phyloP scores from a whole-genome alignment of 2,888 invertebrate species.

The Pseudolycoriella hygida region DNA sequence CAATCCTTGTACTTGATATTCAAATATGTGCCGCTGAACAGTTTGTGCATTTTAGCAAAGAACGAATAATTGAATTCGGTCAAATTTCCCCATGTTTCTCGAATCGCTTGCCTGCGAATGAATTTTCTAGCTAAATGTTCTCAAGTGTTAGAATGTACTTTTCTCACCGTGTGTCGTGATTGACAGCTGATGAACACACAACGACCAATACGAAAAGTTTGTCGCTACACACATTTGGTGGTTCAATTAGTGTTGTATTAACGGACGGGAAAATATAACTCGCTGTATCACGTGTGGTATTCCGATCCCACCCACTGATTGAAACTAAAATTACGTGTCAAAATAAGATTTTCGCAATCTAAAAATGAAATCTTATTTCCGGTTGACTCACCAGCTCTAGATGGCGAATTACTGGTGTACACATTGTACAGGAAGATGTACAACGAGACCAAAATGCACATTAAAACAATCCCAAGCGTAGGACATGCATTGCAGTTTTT shows the following conservation, averaged over 20 bases:
- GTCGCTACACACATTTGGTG: constrained; percentile 34
- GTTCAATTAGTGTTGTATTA: constrained; percentile 45
- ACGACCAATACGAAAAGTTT: constrained; percentile 48
- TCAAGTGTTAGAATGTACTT: not conserved
- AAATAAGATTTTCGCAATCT: no score
- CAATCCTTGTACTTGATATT: constrained; percentile 18
- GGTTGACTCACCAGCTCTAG: no score
- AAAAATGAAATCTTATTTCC: no score
- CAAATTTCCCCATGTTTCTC: constrained; percentile 28
- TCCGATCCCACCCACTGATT: constrained; percentile 51
- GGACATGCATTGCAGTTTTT: no score
- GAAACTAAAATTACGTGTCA: constrained; percentile 30
- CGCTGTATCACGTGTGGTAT: constrained; percentile 52
- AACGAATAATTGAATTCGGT: constrained; percentile 25
- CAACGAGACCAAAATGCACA: no score
- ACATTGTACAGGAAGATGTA: no score
- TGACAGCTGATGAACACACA: constrained; percentile 53
- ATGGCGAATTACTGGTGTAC: no score
- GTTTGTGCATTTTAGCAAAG: constrained; percentile 21
- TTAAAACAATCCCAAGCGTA: no score
- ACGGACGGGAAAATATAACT: constrained; percentile 54
- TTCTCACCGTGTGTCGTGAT: constrained; percentile 41
- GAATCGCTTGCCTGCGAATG: constrained; percentile 21
- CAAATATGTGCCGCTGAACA: constrained; percentile 21
- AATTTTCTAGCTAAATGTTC: not conserved